These are phyloP conservation scores for Nettapus auritus DNA, from an alignment of 2,113 vertebrate species.

Conservation along the genomic window DNA sequence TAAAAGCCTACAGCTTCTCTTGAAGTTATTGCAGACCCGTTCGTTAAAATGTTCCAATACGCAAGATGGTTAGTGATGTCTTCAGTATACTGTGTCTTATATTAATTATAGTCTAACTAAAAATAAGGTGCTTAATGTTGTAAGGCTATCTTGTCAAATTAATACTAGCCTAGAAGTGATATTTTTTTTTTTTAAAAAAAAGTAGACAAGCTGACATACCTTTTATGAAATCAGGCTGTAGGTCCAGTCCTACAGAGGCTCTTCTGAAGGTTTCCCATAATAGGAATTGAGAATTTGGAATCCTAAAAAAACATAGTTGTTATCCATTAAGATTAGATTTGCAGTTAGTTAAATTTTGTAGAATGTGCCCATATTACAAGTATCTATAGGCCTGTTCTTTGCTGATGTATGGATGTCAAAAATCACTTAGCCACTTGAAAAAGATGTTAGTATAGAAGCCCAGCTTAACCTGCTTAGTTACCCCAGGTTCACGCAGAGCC, in stretches of 20 bases:
- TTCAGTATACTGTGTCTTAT: slow-evolving; percentile 62
- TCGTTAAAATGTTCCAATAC: slow-evolving; percentile 55
- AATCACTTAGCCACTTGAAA: background rate
- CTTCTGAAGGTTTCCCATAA: background rate
- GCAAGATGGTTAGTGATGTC: slow-evolving; percentile 73
- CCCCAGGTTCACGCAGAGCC: background rate
- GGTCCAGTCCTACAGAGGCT: background rate
- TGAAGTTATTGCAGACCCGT: slow-evolving; percentile 83
- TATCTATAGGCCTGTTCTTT: background rate
- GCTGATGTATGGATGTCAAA: fast-evolving
- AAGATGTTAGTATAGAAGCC: background rate
- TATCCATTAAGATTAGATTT: background rate
- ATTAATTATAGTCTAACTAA: slow-evolving; percentile 12
- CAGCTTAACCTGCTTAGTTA: background rate
- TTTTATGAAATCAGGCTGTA: background rate
- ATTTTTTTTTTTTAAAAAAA: background rate
- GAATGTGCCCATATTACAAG: background rate
- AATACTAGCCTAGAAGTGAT: background rate
- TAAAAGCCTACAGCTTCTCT: slow-evolving; percentile 89
- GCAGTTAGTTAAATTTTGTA: background rate
- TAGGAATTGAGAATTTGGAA: background rate
- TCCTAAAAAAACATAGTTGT: background rate
- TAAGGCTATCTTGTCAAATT: background rate
- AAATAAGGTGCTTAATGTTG: background rate
- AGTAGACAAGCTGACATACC: background rate